Evolutionary conservation across 2,113 vertebrate species (phyloP), one percentile per base, ranked within the genome.

Genomic region (Tenebrosternarchus preto): DNA sequence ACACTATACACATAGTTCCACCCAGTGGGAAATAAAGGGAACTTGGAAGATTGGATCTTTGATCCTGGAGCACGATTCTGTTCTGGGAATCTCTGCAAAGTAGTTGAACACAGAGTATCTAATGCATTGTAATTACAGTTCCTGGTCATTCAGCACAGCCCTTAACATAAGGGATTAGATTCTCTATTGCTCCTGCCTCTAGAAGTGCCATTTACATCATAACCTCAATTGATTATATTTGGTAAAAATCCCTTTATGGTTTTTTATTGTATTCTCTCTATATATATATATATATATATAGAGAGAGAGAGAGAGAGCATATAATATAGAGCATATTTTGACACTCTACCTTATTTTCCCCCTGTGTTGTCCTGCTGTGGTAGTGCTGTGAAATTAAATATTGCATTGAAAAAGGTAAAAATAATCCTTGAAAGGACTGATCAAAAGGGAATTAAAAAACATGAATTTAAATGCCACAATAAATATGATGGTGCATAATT

Each of bases 401-500:
- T 50, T 57, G 55, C 20, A 33, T 61, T n/a, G 73, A 24, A 63
- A 50, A 57, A 80, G 43, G 73, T 91, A 83, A 84, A 85, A 86
- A 88, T 80, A 81, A 83, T 88, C 86, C 86, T 43, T 46, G 24
- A 85, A 90, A 85, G 83, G 85, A 80, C 68, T 84, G 86, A 90
- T 91, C 90, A 91, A 89, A 90, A 85, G 73, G 73, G 86, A 85
- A 87, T 86, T 73, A 80, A 84, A 87, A 90, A 88, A 86, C 87
- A 87, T 82, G 86, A 83, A 88, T 89, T 55, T 82, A 91, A 89
- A 86, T 84, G 76, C 86, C 90, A 86, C 86, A 90, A 89, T 89
- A 90, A 90, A 89, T 86, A 91, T 90, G 88, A 88, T 84, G 82
- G 88, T 92, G 82, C 89, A 92, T 92, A 88, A 92, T 91, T 88